Conservation (phyloP, 2,797 vertebrate genomes). For the Rhodeus uyekii region DNA sequence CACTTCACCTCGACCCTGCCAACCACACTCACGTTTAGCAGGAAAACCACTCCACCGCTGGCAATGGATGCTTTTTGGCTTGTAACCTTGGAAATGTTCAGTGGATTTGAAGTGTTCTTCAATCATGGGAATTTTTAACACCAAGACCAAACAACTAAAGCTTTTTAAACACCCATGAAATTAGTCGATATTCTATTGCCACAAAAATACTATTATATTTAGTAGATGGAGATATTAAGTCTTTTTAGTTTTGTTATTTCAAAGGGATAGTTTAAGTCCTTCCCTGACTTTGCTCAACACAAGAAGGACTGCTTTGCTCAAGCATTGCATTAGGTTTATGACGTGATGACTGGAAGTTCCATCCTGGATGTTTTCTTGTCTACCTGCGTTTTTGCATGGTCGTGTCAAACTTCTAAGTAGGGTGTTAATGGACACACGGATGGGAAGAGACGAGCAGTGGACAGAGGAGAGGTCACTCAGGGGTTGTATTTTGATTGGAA, state of each 20-base stretch:
- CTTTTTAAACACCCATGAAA: neutral
- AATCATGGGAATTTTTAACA: neutral
- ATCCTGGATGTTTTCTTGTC: neutral
- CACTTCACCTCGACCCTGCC: neutral
- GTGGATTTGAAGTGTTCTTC: neutral
- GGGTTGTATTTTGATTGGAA: constrained; percentile 21
- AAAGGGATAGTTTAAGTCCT: neutral
- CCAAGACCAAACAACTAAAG: neutral
- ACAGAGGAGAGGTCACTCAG: constrained; percentile 1
- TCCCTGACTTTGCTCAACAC: neutral
- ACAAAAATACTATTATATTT: neutral
- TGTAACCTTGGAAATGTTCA: neutral
- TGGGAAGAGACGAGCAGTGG: neutral
- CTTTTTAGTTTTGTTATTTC: neutral
- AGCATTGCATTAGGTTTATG: neutral
- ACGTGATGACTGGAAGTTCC: neutral
- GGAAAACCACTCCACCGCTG: constrained; percentile 25
- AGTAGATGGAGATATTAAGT: neutral
- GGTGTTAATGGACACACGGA: constrained; percentile 27
- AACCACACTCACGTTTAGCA: constrained; percentile 7
- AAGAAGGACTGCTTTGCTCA: neutral
- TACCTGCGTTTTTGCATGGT: neutral
- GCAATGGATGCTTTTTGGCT: constrained; percentile 1
- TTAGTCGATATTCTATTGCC: neutral
- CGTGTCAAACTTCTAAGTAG: constrained; percentile 8